Percentiles rank a stretch among this genome's conserved stretches.
Evolutionary conservation across 2,888 invertebrate species (phyloP).

Genomic region (Cryptosula pallasiana): DNA sequence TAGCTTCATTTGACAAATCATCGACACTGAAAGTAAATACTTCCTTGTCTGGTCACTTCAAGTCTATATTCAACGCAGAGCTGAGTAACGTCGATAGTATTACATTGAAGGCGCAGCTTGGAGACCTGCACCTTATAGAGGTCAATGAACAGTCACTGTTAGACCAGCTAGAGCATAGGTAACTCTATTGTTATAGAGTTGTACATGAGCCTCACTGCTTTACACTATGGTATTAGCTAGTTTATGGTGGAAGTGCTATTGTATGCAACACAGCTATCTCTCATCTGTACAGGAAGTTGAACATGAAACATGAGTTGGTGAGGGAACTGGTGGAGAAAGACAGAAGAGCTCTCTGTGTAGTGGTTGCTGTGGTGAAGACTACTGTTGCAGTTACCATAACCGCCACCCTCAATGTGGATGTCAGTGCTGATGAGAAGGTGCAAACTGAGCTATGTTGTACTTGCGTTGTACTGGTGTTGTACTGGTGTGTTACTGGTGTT

Average conservation of each 20-base stretch:
- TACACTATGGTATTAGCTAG: no score
- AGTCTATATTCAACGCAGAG: slow-evolving; percentile 10
- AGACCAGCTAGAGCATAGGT: neutral
- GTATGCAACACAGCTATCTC: no score
- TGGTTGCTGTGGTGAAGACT: slow-evolving; percentile 13
- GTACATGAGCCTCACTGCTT: no score
- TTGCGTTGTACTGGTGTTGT: no score
- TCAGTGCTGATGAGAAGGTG: slow-evolving; percentile 17
- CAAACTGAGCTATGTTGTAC: neutral
- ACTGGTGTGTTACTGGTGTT: no score
- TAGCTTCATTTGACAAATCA: slow-evolving; percentile 4
- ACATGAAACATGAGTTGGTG: slow-evolving; percentile 24
- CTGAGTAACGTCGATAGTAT: slow-evolving; percentile 17
- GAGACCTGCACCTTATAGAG: neutral
- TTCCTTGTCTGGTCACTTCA: slow-evolving; percentile 9
- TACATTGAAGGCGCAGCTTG: neutral
- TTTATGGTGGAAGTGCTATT: no score
- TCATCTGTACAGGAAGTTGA: slow-evolving; percentile 23
- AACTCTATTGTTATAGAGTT: neutral
- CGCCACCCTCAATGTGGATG: slow-evolving; percentile 1
- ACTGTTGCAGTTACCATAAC: neutral
- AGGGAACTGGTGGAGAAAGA: slow-evolving; percentile 19
- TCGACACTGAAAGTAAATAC: neutral
- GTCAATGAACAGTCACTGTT: slow-evolving; percentile 2
- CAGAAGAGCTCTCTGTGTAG: slow-evolving; percentile 14